These are phyloP conservation scores for Corythoichthys haematopterus DNA, from an alignment of 2,113 vertebrate genomes.

Conservation along the genomic window DNA sequence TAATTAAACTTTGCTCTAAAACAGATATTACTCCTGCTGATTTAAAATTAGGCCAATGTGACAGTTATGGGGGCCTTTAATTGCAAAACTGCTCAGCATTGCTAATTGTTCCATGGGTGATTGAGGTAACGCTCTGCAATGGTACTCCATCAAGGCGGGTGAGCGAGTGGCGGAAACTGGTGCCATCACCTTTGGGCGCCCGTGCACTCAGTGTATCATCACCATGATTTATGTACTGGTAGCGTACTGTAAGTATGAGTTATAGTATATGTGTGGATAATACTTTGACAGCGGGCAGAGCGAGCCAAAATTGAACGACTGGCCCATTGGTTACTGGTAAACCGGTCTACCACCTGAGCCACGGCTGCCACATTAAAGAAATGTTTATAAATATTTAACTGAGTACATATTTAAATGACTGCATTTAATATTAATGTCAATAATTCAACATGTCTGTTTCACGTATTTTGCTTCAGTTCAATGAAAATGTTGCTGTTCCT, in stretches of 20 bases:
- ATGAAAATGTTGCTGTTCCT: not conserved
- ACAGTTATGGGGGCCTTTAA: slow-evolving; percentile 76
- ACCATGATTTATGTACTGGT: slow-evolving; percentile 28
- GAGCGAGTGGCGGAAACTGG: slow-evolving; percentile 28
- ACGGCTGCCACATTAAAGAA: no score
- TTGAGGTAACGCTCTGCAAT: slow-evolving; percentile 66
- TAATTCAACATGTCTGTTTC: not conserved
- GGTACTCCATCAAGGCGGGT: slow-evolving; percentile 60
- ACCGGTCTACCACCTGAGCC: no score
- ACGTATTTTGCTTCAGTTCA: not conserved
- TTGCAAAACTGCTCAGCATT: slow-evolving; percentile 76
- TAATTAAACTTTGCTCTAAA: slow-evolving; percentile 78
- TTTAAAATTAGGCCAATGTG: slow-evolving; percentile 74
- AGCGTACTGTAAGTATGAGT: not conserved
- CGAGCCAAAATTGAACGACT: no score
- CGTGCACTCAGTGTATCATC: slow-evolving; percentile 16
- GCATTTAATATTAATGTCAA: no score
- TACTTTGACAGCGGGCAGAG: no score
- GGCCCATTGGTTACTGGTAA: no score
- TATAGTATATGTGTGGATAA: slow-evolving; percentile 6
- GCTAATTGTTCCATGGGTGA: slow-evolving; percentile 73
- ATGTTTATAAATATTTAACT: no score
- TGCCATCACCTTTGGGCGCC: slow-evolving; percentile 53
- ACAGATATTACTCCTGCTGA: slow-evolving; percentile 71
- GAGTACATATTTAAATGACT: not conserved